phyloP scores from a whole-genome alignment of 2,113 vertebrate species.

The Glareola pratincola region DNA sequence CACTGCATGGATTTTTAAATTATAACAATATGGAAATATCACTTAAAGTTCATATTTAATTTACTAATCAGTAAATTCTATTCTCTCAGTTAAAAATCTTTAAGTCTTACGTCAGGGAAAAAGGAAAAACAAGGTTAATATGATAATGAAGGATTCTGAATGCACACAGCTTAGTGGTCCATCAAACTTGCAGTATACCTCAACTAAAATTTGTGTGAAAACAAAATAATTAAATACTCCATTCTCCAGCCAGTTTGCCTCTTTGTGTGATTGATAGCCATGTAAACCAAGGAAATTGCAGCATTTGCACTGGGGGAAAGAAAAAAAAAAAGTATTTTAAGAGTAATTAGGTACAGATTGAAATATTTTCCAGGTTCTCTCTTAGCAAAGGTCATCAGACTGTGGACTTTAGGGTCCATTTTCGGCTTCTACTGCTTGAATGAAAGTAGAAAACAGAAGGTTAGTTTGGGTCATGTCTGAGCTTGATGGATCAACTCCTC shows the following conservation, averaged over 20 bases:
- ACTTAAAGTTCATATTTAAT: neutral
- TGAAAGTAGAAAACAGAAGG: neutral
- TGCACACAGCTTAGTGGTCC: neutral
- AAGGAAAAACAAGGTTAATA: neutral
- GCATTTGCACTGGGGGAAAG: neutral
- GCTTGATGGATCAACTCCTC: conserved; percentile 17
- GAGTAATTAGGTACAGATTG: neutral
- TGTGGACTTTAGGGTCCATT: neutral
- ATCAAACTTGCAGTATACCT: neutral
- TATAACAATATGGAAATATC: neutral
- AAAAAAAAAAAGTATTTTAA: neutral
- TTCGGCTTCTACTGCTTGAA: neutral
- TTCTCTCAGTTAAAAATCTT: neutral
- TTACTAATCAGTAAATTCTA: neutral
- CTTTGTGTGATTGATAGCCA: neutral
- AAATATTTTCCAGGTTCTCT: neutral
- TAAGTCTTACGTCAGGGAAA: neutral
- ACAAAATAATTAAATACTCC: neutral
- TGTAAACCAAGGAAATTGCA: neutral
- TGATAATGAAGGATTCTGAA: neutral
- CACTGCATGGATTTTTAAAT: neutral
- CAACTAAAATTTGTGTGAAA: neutral
- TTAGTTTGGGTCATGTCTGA: neutral
- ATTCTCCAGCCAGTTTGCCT: neutral
- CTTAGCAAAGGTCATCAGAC: neutral